These are phyloP conservation scores for Hipparchia sbordonii DNA, from an alignment of 2,888 invertebrate species.

Conservation along the genomic window DNA sequence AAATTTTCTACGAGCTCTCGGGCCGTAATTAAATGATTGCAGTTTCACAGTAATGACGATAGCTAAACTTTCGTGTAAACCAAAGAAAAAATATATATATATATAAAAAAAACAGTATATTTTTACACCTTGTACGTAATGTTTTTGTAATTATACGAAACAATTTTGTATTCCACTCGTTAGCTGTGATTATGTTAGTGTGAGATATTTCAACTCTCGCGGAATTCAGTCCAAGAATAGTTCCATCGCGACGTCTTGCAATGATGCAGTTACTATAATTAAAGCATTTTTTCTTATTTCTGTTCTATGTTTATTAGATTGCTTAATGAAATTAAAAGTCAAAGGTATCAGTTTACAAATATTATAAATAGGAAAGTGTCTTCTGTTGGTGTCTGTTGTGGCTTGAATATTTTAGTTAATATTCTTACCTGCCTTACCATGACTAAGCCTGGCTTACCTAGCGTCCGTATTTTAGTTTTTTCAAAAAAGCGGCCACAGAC, in stretches of 20 bases:
- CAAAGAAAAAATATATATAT: too few species aligned
- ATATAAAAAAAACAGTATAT: too few species aligned
- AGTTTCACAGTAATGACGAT: too few species aligned
- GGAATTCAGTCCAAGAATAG: constrained; percentile 15
- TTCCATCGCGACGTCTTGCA: constrained; percentile 17
- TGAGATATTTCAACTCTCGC: not conserved
- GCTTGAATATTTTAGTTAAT: too few species aligned
- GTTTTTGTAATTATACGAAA: not conserved
- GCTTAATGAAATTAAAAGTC: not conserved
- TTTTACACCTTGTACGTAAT: not conserved
- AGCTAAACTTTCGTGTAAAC: too few species aligned
- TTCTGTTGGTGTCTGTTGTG: too few species aligned
- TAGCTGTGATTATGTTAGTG: constrained; percentile 2
- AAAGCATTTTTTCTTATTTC: constrained; percentile 2
- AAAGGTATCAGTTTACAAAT: not conserved
- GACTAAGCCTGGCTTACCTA: too few species aligned
- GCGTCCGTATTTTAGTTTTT: too few species aligned
- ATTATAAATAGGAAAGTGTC: not conserved
- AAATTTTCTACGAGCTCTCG: too few species aligned
- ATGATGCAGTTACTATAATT: not conserved
- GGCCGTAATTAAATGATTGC: too few species aligned
- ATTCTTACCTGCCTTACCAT: too few species aligned
- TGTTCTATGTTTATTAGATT: not conserved
- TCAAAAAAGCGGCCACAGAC: too few species aligned
- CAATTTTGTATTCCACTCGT: not conserved